Base-by-base conservation (phyloP, 2,113 vertebrate genomes). In the Mus pahari region DNA sequence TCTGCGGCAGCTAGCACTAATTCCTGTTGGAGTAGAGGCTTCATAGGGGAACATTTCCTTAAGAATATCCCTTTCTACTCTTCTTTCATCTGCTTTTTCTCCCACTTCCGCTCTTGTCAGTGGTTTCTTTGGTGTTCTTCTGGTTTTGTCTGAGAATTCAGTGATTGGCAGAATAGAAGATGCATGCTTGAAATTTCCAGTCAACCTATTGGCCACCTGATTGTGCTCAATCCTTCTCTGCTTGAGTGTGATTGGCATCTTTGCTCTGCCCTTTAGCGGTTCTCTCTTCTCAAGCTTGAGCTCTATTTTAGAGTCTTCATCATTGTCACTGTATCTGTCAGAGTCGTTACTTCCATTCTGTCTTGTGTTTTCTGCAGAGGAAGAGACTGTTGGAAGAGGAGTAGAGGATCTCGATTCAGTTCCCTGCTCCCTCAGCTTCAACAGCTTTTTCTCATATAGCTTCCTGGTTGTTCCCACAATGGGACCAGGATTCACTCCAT, bases 301-400 rank as follows among this genome's bases (percentile, higher is more conserved):
- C 36, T 99, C 99, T 58, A 98, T 96, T 92, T 99, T 99, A 0
- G 98, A 97, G 96, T 99, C 99, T 94, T 99, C 99, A 93, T 99
- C 99, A 53, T 99, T 99, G 98, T 99, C 99, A 86, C 99, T 99
- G 98, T 99, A 99, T 95, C 99, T 98, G 96, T 99, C 99, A 3
- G 99, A 98, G 92, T 99, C 99, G 1, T 98, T 98, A 98, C 98
- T 99, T 98, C 99, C 99, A 45, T 99, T 99, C 96, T 99, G 99
- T 83, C 98, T 99, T 71, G 98, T 98, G 73, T 98, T 98, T 97
- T 99, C 99, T 42, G 98, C 96, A 96, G 98, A 62, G 93, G 99
- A 98, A 22, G 98, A 97, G 71, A 98, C 91, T 0, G 95, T 93
- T 90, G 98, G 97, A 55, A 98, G 94, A 87, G 98, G 97, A 58